A percentile compares a stretch with the other conserved stretches of the same genome.
Conservation (phyloP, 2,888 invertebrate species). For the Stenotaenia linearis region DNA sequence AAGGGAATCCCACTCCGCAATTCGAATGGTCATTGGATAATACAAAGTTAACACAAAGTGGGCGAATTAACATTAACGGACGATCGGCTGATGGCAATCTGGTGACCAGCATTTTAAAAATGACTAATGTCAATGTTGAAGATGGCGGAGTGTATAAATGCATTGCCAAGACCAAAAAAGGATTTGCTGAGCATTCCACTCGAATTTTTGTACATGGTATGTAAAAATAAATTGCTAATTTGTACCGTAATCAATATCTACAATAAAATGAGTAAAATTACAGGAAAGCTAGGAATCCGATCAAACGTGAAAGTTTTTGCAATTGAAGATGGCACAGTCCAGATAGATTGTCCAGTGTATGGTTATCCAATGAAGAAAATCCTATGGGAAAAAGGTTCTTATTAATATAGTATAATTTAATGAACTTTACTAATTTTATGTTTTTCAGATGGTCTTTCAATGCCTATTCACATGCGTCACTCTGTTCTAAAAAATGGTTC, state of each 20-base stretch:
- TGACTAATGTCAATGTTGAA: neutral
- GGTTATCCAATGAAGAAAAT: conserved; percentile 90
- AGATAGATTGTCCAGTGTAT: conserved; percentile 83
- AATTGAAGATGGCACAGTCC: conserved; percentile 80
- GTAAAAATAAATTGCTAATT: no score
- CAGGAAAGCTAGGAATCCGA: neutral
- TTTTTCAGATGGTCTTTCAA: conserved; percentile 62
- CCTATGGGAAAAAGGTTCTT: conserved; percentile 80
- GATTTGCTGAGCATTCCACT: neutral
- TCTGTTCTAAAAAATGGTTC: neutral
- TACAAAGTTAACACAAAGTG: neutral
- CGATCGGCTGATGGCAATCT: neutral
- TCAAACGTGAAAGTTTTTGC: conserved; percentile 85
- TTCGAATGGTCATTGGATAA: neutral
- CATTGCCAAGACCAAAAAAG: neutral
- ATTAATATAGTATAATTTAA: neutral
- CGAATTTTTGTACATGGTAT: neutral
- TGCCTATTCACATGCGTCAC: conserved; percentile 91
- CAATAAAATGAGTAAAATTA: neutral
- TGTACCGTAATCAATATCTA: no score
- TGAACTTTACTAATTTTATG: neutral
- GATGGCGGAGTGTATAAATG: neutral
- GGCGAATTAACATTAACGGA: neutral
- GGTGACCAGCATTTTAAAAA: neutral
- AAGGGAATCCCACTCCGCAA: neutral